Evolutionary conservation across 2,888 invertebrate species (phyloP).

Genomic region (Xestoiulus laeticollis): DNA sequence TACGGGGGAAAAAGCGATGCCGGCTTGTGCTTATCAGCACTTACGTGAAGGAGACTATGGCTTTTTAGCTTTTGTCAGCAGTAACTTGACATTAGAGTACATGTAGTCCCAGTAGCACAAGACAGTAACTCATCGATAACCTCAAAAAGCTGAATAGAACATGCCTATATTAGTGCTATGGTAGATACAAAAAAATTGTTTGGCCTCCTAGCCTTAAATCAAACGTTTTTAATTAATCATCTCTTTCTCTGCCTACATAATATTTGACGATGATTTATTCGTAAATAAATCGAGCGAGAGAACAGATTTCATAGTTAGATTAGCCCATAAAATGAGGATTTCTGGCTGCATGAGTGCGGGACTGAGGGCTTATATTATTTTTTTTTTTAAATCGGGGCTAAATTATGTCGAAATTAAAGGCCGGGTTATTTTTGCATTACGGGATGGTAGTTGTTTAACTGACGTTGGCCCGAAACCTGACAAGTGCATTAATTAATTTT

Average conservation of each 20-base stretch:
- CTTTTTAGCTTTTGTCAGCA: too few species aligned
- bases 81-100: too few species aligned
- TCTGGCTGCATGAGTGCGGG: conserved; percentile 7
- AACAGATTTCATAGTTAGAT: background rate
- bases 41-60: too few species aligned
- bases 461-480: conserved; percentile 37
- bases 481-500: conserved; percentile 34
- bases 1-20: too few species aligned
- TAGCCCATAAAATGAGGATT: background rate
- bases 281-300: background rate
- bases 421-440: conserved; percentile 5
- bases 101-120: background rate
- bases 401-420: background rate
- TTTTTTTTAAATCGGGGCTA: conserved; percentile 33
- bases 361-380: background rate
- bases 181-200: background rate
- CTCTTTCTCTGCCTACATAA: background rate
- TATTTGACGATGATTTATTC: background rate
- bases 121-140: background rate
- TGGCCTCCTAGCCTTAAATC: conserved; percentile 10
- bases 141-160: background rate
- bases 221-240: background rate
- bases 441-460: background rate
- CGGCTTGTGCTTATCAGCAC: too few species aligned
- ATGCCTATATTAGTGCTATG: background rate